Conservation (phyloP, 2,113 vertebrate species). For the Pteronura brasiliensis region DNA sequence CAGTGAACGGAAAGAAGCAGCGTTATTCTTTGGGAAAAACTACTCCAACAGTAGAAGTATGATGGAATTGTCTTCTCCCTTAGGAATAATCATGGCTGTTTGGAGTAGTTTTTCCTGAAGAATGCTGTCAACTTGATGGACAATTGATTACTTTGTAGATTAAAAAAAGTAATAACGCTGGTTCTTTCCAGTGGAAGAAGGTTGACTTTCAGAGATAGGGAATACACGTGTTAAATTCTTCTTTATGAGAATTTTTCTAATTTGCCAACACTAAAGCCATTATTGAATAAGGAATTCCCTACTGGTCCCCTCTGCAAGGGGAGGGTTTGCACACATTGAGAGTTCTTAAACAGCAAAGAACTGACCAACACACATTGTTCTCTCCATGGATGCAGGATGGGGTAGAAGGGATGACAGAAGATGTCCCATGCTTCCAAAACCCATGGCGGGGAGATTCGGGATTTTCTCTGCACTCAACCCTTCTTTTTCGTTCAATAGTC, state of each 20-base stretch:
- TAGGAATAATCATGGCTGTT: too few species aligned
- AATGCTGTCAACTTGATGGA: background rate
- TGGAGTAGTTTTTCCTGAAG: background rate
- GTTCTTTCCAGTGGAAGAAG: background rate
- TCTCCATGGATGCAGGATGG: rapidly evolving
- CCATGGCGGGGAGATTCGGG: rapidly evolving
- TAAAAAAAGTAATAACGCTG: background rate
- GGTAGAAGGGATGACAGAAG: rapidly evolving
- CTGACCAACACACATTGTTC: rapidly evolving
- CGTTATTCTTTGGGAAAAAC: too few species aligned
- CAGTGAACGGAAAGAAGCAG: too few species aligned
- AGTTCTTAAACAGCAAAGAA: background rate
- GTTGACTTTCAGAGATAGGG: background rate
- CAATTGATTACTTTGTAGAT: background rate
- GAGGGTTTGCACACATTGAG: rapidly evolving
- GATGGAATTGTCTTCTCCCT: background rate
- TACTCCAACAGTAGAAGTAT: background rate
- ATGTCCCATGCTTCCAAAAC: too few species aligned
- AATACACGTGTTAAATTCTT: background rate
- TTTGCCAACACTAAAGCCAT: rapidly evolving
- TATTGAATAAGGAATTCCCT: background rate
- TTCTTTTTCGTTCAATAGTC: background rate
- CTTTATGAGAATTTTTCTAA: background rate
- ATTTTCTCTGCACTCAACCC: background rate
- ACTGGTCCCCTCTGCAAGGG: background rate